Conservation (phyloP, 2,113 vertebrate species). For the Pachypanchax playfairii region DNA sequence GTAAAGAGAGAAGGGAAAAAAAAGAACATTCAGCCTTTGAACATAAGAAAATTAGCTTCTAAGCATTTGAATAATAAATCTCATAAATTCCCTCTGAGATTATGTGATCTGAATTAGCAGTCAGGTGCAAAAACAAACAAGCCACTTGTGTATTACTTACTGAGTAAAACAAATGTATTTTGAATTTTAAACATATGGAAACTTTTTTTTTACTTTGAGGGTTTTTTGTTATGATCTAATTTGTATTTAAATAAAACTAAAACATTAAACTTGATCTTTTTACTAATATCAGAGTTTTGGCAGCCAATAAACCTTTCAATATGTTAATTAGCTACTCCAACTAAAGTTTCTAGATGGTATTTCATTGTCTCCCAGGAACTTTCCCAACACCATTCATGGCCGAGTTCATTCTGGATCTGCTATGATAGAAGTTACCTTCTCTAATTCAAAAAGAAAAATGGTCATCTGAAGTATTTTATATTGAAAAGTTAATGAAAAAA, state of each 20-base stretch:
- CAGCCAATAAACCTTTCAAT: constrained; percentile 12
- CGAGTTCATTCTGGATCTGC: constrained; percentile 1
- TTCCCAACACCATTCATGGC: constrained; percentile 8
- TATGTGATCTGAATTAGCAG: constrained; percentile 42
- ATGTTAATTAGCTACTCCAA: constrained; percentile 17
- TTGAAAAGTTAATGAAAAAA: no score
- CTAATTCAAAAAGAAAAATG: neutral
- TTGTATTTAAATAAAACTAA: constrained; percentile 10
- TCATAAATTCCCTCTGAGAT: constrained; percentile 44
- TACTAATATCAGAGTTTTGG: constrained; percentile 1
- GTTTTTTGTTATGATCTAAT: constrained; percentile 15
- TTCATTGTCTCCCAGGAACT: constrained; percentile 10
- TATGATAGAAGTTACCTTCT: neutral
- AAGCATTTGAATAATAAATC: constrained; percentile 54
- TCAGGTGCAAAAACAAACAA: constrained; percentile 31
- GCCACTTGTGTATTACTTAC: constrained; percentile 31
- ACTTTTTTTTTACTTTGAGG: constrained; percentile 45
- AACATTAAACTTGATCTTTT: neutral
- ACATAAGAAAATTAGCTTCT: constrained; percentile 53
- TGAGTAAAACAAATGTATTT: constrained; percentile 38
- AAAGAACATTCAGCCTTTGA: constrained; percentile 29
- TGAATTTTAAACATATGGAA: constrained; percentile 43
- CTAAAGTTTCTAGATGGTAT: constrained; percentile 21
- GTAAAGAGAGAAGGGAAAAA: constrained; percentile 5
- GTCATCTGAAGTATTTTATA: no score